Percentiles rank a stretch among this genome's conserved stretches.
Conservation (phyloP, 2,113 vertebrate genomes). For the Ammodytes marinus region DNA sequence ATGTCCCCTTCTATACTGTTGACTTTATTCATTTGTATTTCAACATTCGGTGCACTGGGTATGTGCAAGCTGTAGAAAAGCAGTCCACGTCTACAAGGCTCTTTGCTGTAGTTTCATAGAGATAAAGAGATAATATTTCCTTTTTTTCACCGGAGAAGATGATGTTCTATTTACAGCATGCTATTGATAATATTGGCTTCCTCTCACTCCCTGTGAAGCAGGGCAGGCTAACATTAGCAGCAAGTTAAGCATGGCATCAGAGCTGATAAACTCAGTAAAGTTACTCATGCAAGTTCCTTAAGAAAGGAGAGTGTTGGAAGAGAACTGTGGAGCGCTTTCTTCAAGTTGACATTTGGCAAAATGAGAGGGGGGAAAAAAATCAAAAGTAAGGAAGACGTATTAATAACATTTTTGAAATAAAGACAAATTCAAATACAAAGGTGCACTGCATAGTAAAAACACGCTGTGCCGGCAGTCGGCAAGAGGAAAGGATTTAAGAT, state of each 20-base stretch:
- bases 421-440: too few relatives aligned
- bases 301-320: not conserved
- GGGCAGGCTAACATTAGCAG: conserved; percentile 61
- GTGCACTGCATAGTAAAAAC: too few relatives aligned
- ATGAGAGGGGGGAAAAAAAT: too few relatives aligned
- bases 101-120: conserved; percentile 2
- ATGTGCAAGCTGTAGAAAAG: not conserved
- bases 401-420: too few relatives aligned
- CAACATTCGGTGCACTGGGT: not conserved
- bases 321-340: not conserved
- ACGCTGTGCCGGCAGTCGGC: too few relatives aligned
- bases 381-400: too few relatives aligned
- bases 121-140: too few relatives aligned
- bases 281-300: conserved; percentile 49
- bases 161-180: conserved; percentile 18
- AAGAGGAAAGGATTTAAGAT: too few relatives aligned
- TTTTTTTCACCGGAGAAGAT: conserved; percentile 4
- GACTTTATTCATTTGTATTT: not conserved
- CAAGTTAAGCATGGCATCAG: conserved; percentile 44
- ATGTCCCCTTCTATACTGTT: not conserved
- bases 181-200: conserved; percentile 71
- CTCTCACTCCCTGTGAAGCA: conserved; percentile 45
- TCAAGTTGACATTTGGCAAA: not conserved
- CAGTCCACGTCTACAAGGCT: not conserved
- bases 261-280: conserved; percentile 58